Base-by-base conservation (phyloP, 2,888 invertebrate genomes). In the Ormyrus nitidulus region DNA sequence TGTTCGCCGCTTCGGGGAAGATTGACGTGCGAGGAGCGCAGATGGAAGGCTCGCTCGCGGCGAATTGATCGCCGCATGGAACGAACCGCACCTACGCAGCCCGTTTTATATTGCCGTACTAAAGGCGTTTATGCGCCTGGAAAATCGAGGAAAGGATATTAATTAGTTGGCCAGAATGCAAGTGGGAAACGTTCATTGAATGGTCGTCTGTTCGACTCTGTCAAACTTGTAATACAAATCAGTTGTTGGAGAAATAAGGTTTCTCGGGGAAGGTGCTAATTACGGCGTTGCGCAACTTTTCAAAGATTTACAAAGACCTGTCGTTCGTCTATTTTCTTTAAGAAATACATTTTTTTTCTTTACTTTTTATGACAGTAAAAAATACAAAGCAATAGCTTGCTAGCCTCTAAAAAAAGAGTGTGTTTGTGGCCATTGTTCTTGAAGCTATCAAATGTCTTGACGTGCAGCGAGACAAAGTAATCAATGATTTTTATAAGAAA, bases 1-100 rank as follows among this genome's bases (percentile, higher is more conserved):
- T 6, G 64, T 19, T 7, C 34, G 48, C 8, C 19, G 51, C 19
- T 49, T 58, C 58, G 9, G 19, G 8, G 51, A 5, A 19, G 51
- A 75, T 61, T 61, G 68, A 68, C n/a, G 68, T 10, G 9, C 44
- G 51, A 8, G 64, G 0, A 3, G n/a, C n/a, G 59, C 62, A 71
- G 73, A 79, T 72, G 68, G 62, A 79, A 69, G 58, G 51, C 58
- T 64, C 62, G 64, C 78, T 73, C 65, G 61, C 34, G 68, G 73
- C 73, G 9, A 69, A 51, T 44, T 9, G 59, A 77, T 77, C 56
- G 46, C 44, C 34, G 34, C 34, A 2, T 4, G 34, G 48, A 59
- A 53, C 6, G 56, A 77, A 69, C 78, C 73, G 73, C 79, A 73
- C 62, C 79, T 79, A 56, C 59, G 66, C 48, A 48, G 34, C 0